Evolutionary conservation across 2,888 invertebrate genomes (phyloP), one percentile per base, ranked within the genome.

Genomic region (Keiferia lycopersicella): DNA sequence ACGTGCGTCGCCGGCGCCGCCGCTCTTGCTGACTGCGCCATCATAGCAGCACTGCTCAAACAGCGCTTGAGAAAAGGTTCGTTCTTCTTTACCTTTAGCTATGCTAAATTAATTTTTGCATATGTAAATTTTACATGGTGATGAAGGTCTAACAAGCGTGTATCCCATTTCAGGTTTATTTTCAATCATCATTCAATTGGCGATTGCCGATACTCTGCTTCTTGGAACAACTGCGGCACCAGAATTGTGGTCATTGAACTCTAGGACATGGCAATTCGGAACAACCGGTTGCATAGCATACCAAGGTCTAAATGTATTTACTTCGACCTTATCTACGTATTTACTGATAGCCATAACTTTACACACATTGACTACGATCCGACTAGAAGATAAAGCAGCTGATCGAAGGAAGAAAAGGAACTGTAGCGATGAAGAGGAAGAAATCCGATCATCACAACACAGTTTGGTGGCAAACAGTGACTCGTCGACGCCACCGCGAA

Each of bases 241-340:
- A 41, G 94, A 94, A 79, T 74, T 94, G 66, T 91, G 93, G 86
- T 88, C 91, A 7, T 82, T 86, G 59, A 92, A 93, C 72, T 74
- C 78, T 61, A 83, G 85, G 69, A 87, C 89, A 50, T 94, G 94
- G 94, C 77, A 76, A 39, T 91, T 93, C 69, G 88, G 93, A 20
- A 75, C 77, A 48, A 82, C 82, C 59, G 80, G 87, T 63, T 94
- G 94, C 75, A 84, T 88, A 62, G 80, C 92, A 1, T 93, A 92
- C 77, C 82, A 92, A 68, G 94, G 94, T 45, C 74, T 91, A 18
- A 93, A 91, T 77, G 90, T 93, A 45, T 86, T 94, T 59, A 82
- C 91, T 1, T 92, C 93, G 60, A 92, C 93, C 2, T 88, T 93
- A n/a, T 87, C 91, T 2, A 78, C 93, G 14, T 94, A 94, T 78